phyloP scores from a whole-genome alignment of 2,797 vertebrate species.

The Melanotaenia boesemani region DNA sequence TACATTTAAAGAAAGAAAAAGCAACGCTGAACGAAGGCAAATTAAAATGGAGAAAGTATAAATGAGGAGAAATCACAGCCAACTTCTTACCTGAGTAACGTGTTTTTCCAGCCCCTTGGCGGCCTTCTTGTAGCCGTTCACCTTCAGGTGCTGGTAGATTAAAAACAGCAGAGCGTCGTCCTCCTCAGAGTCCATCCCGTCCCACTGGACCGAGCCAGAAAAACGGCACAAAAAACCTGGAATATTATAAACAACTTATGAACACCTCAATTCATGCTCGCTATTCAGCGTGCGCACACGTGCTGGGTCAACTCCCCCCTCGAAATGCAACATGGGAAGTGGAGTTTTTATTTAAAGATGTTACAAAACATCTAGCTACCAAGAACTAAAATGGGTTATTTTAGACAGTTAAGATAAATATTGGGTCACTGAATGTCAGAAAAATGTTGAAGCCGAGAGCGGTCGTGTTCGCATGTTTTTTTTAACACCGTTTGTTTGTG shows the following conservation, averaged over 20 bases:
- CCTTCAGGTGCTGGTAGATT: slow-evolving; percentile 75
- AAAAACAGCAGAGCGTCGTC: slow-evolving; percentile 67
- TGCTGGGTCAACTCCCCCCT: slow-evolving; percentile 58
- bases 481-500: no score
- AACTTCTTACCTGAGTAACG: slow-evolving; percentile 67
- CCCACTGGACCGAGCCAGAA: not conserved
- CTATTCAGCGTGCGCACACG: slow-evolving; percentile 38
- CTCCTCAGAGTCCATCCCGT: slow-evolving; percentile 61
- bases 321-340: slow-evolving; percentile 60
- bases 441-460: no score
- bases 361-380: not conserved
- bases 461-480: no score
- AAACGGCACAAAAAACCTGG: fast-evolving
- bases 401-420: not conserved
- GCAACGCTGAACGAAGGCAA: fast-evolving
- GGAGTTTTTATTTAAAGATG: slow-evolving; percentile 9
- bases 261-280: slow-evolving; percentile 38
- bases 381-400: not conserved
- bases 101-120: slow-evolving; percentile 73
- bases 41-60: not conserved
- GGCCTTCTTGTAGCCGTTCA: slow-evolving; percentile 69
- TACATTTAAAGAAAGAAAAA: not conserved
- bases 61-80: fast-evolving
- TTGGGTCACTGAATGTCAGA: no score
- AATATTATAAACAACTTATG: slow-evolving; percentile 30